Evolutionary conservation across 2,113 vertebrate genomes (phyloP).

Genomic region (Tylochromis polylepis): DNA sequence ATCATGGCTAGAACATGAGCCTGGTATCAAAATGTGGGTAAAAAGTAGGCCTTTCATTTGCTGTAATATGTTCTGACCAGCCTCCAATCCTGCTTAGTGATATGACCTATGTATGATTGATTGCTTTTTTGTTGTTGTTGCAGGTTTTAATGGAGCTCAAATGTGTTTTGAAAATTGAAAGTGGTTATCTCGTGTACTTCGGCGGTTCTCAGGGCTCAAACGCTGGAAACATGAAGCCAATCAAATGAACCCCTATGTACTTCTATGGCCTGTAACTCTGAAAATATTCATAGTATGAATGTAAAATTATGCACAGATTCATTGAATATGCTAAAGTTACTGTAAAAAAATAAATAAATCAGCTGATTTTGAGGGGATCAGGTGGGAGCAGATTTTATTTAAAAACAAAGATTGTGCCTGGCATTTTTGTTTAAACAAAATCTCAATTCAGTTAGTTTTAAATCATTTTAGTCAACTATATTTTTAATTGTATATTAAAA

Average conservation of each 20-base stretch:
- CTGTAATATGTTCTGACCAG: too few species aligned
- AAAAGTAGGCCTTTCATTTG: too few species aligned
- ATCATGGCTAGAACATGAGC: too few species aligned
- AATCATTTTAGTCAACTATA: not conserved
- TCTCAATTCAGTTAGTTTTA: not conserved
- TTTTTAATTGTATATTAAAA: not conserved
- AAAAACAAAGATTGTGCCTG: not conserved
- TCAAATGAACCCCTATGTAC: not conserved
- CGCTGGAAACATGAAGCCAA: too few species aligned
- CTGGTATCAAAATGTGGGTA: too few species aligned
- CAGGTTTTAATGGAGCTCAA: too few species aligned
- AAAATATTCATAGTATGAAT: too few species aligned
- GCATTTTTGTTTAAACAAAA: not conserved
- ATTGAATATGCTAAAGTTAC: not conserved
- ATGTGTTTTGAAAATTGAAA: too few species aligned
- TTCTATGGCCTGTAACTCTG: not conserved
- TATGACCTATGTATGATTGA: too few species aligned
- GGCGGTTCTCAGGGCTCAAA: not conserved
- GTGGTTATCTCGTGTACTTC: not conserved
- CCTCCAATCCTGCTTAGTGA: too few species aligned
- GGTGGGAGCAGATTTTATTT: not conserved
- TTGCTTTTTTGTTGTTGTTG: too few species aligned
- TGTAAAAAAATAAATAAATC: not conserved
- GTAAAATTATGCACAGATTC: not conserved
- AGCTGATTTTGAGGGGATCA: not conserved